Evolutionary conservation across 35 echinoderm and acorn worm genomes (phyloP).

Genomic region (Acanthaster planci): DNA sequence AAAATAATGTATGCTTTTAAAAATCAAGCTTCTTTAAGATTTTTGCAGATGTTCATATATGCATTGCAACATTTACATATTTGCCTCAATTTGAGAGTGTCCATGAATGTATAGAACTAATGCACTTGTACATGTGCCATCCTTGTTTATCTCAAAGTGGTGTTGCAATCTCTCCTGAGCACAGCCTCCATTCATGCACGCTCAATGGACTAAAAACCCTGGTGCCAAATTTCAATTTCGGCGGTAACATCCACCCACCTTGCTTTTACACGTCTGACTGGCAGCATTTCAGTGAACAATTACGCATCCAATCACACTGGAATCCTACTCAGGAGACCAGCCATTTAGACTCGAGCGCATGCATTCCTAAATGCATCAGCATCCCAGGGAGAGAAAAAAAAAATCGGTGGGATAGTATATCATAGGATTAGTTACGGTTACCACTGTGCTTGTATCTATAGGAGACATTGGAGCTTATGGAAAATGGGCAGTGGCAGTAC

Average conservation of each 20-base stretch:
- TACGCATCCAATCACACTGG: constrained; percentile 3
- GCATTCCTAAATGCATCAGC: neutral
- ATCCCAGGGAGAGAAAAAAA: too few species aligned
- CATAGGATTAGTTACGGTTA: neutral
- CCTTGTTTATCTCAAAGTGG: constrained; percentile 7
- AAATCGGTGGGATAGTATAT: too few species aligned
- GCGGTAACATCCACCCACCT: neutral
- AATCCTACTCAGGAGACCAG: neutral
- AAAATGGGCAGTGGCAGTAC: too few species aligned
- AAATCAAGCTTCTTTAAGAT: too few species aligned
- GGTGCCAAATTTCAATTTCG: constrained; percentile 26
- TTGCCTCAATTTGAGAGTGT: too few species aligned
- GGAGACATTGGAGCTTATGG: too few species aligned
- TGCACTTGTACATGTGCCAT: too few species aligned
- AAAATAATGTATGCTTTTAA: too few species aligned
- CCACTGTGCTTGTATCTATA: neutral
- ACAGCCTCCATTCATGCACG: neutral
- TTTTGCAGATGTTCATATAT: too few species aligned
- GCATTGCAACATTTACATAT: too few species aligned
- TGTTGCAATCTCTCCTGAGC: neutral
- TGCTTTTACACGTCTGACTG: neutral
- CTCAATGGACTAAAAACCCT: constrained; percentile 13
- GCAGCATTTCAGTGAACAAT: constrained; percentile 13
- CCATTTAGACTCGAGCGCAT: neutral
- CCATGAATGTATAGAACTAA: too few species aligned